These are phyloP conservation scores for Poecilobothrus nobilitatus DNA, from an alignment of 2,888 invertebrate species.

Conservation along the genomic window DNA sequence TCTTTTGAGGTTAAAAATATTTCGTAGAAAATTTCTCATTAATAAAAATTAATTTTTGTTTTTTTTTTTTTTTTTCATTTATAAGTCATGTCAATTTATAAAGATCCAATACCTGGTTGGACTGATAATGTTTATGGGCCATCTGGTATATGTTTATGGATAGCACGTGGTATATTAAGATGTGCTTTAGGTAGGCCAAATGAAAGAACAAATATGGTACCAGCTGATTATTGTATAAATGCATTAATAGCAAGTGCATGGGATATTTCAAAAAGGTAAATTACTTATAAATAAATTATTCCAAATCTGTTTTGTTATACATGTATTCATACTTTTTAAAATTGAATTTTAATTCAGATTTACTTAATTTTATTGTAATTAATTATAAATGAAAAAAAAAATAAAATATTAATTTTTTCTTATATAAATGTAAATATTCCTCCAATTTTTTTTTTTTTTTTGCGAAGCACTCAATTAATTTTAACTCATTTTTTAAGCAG, in stretches of 20 bases:
- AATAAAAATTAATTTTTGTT: slow-evolving; percentile 14
- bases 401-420: too few relatives aligned
- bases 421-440: too few relatives aligned
- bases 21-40: too few relatives aligned
- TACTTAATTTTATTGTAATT: too few relatives aligned
- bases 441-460: too few relatives aligned
- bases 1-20: too few relatives aligned
- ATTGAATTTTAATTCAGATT: too few relatives aligned
- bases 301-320: neutral
- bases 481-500: too few relatives aligned
- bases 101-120: slow-evolving; percentile 45
- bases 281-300: slow-evolving; percentile 16
- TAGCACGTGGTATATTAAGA: slow-evolving; percentile 42
- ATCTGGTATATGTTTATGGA: slow-evolving; percentile 43
- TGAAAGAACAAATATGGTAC: slow-evolving; percentile 42
- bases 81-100: slow-evolving; percentile 44
- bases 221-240: slow-evolving; percentile 45
- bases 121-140: slow-evolving; percentile 46
- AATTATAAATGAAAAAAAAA: too few relatives aligned
- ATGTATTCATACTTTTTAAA: too few relatives aligned
- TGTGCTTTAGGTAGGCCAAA: slow-evolving; percentile 40
- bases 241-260: slow-evolving; percentile 44
- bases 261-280: slow-evolving; percentile 42
- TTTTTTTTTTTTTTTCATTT: slow-evolving; percentile 15
- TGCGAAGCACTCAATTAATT: too few relatives aligned